Base-by-base conservation (phyloP, 1,140 invertebrate genomes). In the Trichomalopsis sarcophagae region DNA sequence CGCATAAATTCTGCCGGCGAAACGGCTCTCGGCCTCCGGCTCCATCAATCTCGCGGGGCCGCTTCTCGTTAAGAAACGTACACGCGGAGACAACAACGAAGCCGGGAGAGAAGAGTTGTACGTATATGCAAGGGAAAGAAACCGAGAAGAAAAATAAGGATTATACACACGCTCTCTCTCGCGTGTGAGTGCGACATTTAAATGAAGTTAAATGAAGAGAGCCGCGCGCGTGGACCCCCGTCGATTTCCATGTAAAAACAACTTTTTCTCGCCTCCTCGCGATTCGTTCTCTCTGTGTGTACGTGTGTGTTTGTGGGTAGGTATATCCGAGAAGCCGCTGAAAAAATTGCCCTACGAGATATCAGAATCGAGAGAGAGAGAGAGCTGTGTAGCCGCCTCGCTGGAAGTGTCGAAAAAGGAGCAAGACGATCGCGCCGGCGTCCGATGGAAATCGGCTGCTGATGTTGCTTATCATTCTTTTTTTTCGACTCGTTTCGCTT, bases 21-120 rank as follows among this genome's bases (percentile, higher is more conserved):
- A 86, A 86, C 82, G 85, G 73, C 66, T 87, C 88, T 88, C 87
- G 89, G 88, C 89, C 89, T 89, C 85, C 88, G 88, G 84, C 84
- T 87, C 85, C 91, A 92, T 92, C 91, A 91, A 92, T 92, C 91
- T 92, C 90, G 86, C 86, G 79, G 5, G 33, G 91, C 88, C 86
- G 80, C 81, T 86, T 88, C 91, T 91, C 91, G 90, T 92, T 92
- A 92, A 91, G 89, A 90, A 69, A 82, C 62, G 14, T 33, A 47
- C n/a, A 81, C 81, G 81, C 80, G 81, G 81, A 44, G 73, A 77
- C 73, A 75, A 77, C 30, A 33, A 75, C 27, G 6, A 21, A 23
- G 27, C 2, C 17, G 27, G 23, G 55, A 62, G 55, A 62, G 55
- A n/a, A 62, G 55, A 62, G 17, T 62, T 62, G 55, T 62, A 62